Conservation (phyloP, 2,797 vertebrate genomes). For the Danio choprae region DNA sequence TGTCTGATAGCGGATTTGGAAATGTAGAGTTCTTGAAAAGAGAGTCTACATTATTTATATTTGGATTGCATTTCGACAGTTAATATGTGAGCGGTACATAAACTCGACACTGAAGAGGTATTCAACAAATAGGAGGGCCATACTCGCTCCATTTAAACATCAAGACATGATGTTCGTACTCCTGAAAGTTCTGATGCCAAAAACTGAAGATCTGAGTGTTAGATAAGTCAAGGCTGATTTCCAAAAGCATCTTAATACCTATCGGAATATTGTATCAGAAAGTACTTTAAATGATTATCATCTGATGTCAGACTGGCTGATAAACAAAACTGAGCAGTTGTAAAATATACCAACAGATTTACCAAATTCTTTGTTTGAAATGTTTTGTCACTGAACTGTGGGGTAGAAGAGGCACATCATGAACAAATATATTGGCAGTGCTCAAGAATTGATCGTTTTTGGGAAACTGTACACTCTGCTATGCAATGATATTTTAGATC, state of each 20-base stretch:
- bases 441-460: too few species aligned
- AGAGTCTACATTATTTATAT: slow-evolving; percentile 42
- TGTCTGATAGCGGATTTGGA: slow-evolving; percentile 30
- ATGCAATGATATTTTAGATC: too few species aligned
- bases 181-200: not conserved
- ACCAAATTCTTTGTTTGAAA: too few species aligned
- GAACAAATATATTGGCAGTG: too few species aligned
- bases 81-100: slow-evolving; percentile 4
- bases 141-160: not conserved
- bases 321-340: not conserved
- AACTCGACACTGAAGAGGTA: not conserved
- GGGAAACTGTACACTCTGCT: too few species aligned
- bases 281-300: not conserved
- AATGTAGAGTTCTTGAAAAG: slow-evolving; percentile 17
- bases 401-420: too few species aligned
- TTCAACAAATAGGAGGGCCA: not conserved
- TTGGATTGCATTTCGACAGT: slow-evolving; percentile 28
- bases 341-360: slow-evolving; percentile 7
- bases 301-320: not conserved
- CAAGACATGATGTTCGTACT: not conserved
- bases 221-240: not conserved
- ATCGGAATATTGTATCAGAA: too few species aligned
- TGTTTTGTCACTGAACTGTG: too few species aligned
- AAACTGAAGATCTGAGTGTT: not conserved
- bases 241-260: not conserved